Conservation (phyloP, 2,113 vertebrate genomes). For the Carlito syrichta region DNA sequence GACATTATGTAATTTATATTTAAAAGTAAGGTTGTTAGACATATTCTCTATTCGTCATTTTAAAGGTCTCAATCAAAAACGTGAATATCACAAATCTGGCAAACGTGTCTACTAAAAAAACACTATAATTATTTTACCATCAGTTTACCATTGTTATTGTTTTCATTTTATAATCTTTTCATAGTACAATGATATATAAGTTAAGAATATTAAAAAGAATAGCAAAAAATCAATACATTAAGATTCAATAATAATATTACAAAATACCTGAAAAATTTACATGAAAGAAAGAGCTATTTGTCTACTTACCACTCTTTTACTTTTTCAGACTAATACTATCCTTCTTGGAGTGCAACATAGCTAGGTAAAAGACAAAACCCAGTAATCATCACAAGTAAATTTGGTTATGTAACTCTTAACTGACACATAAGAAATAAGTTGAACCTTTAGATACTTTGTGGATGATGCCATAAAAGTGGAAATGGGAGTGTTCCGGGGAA, state of each 20-base stretch:
- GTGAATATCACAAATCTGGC: too few species aligned
- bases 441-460: neutral
- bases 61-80: neutral
- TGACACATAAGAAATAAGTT: neutral
- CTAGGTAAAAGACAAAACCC: neutral
- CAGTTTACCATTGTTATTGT: neutral
- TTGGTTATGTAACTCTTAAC: neutral
- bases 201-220: neutral
- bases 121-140: neutral
- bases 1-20: neutral
- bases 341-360: neutral
- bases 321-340: neutral
- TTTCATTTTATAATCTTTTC: neutral
- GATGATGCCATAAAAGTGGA: neutral
- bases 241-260: neutral
- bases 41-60: neutral
- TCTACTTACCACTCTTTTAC: accelerated
- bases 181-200: neutral
- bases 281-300: neutral
- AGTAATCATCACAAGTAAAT: neutral
- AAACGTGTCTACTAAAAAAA: neutral
- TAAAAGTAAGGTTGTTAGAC: neutral
- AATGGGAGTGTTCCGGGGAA: accelerated
- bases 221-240: neutral
- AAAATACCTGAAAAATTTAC: neutral